Evolutionary conservation across 2,113 vertebrate genomes (phyloP).

Genomic region (Calonectris borealis): DNA sequence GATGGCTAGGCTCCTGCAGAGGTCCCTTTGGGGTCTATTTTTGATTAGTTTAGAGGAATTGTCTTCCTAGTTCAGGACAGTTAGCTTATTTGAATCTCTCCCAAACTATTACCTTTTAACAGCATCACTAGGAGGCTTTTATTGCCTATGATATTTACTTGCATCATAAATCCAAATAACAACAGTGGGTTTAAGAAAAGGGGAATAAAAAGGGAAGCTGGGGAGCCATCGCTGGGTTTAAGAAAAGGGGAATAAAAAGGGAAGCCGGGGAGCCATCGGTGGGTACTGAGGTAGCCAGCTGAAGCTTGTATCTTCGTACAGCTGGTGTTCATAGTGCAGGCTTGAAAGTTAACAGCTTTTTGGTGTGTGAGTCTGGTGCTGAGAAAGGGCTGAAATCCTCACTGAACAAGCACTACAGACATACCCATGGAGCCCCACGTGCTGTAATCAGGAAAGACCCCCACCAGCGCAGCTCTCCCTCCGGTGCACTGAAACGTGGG

Average conservation of each 20-base stretch:
- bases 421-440: fast-evolving
- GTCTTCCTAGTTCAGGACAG: not conserved
- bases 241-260: not conserved
- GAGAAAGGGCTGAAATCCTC: not conserved
- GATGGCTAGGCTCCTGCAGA: not conserved
- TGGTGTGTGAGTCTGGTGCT: not conserved
- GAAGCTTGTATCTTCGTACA: not conserved
- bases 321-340: not conserved
- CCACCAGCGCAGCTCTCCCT: not conserved
- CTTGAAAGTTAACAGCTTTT: not conserved
- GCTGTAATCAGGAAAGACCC: not conserved
- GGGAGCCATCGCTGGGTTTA: not conserved
- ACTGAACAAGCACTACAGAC: not conserved
- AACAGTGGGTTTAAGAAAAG: not conserved
- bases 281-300: not conserved
- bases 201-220: not conserved
- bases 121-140: not conserved
- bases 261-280: not conserved
- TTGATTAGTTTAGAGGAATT: not conserved
- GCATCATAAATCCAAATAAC: not conserved
- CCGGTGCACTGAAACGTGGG: fast-evolving
- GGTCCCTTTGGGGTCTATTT: not conserved
- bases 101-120: not conserved
- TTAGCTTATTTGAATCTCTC: not conserved
- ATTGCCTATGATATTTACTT: not conserved